Base-by-base conservation (phyloP, 2,888 invertebrate genomes). In the Synanthedon formicaeformis region DNA sequence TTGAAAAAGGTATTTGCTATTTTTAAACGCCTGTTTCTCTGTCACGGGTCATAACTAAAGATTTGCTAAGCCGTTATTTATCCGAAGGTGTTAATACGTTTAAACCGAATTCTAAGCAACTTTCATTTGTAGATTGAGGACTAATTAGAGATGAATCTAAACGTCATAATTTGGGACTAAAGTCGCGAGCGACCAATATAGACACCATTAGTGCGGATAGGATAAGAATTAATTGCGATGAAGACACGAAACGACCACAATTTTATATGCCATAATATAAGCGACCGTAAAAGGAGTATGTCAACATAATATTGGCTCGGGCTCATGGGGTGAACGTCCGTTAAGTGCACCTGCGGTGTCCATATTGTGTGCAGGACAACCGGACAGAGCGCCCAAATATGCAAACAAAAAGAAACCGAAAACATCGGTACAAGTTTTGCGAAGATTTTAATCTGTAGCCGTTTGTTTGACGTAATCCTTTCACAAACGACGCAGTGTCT, bases 251-350 rank as follows among this genome's bases (percentile, higher is more conserved):
- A 45, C 14, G 13, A 45, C n/a, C n/a, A n/a, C 14, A 14, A 45
- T 45, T 45, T 45, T n/a, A 45, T 45, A 45, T 45, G 45, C 13
- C 14, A 13, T 45, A 12, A 13, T 13, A 13, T 45, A 12, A 13
- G 14, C 45, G 45, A 45, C n/a, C n/a, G 45, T 45, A 45, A 45
- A 45, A 45, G 45, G 45, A 45, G 12, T 45, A n/a, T 13, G 45
- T 45, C 6, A n/a, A 45, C 45, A 45, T 45, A 13, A 45, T 50
- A 16, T 50, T 23, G 16, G 16, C 50, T 45, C 8, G n/a, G 45
- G n/a, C 45, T 45, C 45, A 45, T n/a, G 45, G 65, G 84, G 79
- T 84, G 72, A 84, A 83, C 65, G 83, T 61, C 77, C 81, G 69
- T 54, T 51, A 61, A 60, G 61, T 76, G 81, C 84, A 85, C 85